phyloP scores from a whole-genome alignment of 2,888 invertebrate species.

The Coleophora flavipennella region DNA sequence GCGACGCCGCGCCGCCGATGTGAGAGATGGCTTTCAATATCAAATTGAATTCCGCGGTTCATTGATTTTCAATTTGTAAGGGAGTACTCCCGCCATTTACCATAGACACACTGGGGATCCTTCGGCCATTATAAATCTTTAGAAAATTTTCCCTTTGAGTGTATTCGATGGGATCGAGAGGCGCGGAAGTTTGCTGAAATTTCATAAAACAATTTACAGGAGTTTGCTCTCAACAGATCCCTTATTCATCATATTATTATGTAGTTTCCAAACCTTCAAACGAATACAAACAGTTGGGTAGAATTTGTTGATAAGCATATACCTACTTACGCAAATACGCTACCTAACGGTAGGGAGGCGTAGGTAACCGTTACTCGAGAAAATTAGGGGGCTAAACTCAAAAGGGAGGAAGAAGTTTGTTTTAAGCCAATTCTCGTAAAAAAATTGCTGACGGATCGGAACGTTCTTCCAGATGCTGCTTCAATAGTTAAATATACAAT shows the following conservation, averaged over 20 bases:
- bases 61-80: conserved; percentile 75
- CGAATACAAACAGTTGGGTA: not conserved
- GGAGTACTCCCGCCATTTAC: conserved; percentile 61
- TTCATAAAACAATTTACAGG: conserved; percentile 4
- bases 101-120: conserved; percentile 49
- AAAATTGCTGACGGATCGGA: too few relatives aligned
- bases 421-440: too few relatives aligned
- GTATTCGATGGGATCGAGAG: conserved; percentile 5
- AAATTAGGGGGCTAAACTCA: too few relatives aligned
- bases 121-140: conserved; percentile 52
- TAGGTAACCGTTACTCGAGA: too few relatives aligned
- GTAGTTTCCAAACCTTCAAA: not conserved
- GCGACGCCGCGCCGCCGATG: conserved; percentile 36
- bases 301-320: not conserved
- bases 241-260: not conserved
- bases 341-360: too few relatives aligned
- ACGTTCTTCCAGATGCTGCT: too few relatives aligned
- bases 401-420: too few relatives aligned
- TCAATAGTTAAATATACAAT: too few relatives aligned
- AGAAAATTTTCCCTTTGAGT: conserved; percentile 26
- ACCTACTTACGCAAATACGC: too few relatives aligned
- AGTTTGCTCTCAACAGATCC: too few relatives aligned
- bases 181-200: conserved; percentile 11
- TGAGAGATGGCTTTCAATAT: conserved; percentile 75
- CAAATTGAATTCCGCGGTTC: conserved; percentile 78